phyloP scores from a whole-genome alignment of 2,113 vertebrate genomes.

The Aegithalos caudatus region DNA sequence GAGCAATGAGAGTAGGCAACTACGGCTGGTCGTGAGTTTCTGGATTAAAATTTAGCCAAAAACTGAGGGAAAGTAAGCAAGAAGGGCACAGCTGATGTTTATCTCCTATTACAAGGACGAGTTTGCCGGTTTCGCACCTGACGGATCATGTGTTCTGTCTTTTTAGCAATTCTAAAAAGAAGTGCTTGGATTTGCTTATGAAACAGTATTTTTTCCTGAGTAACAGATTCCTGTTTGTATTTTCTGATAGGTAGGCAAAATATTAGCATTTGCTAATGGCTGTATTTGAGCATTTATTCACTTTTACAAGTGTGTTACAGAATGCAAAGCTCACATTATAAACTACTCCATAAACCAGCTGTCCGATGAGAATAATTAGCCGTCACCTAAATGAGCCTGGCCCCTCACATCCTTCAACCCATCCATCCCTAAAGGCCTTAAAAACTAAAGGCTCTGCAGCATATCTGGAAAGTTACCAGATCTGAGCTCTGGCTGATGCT shows the following conservation, averaged over 20 bases:
- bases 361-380: not conserved
- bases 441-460: conserved; percentile 16
- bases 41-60: not conserved
- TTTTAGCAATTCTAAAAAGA: not conserved
- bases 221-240: not conserved
- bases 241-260: not conserved
- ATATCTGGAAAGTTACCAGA: conserved; percentile 36
- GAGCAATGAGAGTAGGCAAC: not conserved
- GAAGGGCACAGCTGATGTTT: not conserved
- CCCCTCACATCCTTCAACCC: not conserved
- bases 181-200: not conserved
- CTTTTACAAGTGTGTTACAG: not conserved
- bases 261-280: not conserved
- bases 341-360: not conserved
- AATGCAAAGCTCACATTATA: not conserved
- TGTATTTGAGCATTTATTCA: not conserved
- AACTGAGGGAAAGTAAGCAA: not conserved
- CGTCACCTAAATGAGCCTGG: not conserved
- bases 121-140: not conserved
- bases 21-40: not conserved
- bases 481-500: not conserved
- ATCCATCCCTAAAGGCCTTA: not conserved
- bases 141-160: not conserved
- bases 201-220: not conserved
- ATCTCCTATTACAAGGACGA: not conserved